Percentiles rank a stretch among this genome's conserved stretches.
Evolutionary conservation across 2,797 vertebrate genomes (phyloP).

Genomic region (Malurus splendens): DNA sequence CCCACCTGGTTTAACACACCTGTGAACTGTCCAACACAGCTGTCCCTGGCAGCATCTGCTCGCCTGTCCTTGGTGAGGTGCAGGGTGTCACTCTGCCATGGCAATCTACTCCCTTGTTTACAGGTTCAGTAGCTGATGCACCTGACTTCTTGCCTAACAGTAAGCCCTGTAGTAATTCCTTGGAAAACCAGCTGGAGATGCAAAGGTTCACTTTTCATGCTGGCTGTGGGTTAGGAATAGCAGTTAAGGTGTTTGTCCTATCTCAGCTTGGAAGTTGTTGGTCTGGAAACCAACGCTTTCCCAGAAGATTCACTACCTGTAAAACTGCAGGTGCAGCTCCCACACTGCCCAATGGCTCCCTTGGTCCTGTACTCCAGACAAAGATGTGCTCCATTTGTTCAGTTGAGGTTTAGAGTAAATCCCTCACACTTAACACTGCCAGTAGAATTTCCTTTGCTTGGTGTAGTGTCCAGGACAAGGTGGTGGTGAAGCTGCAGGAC

Average conservation of each 20-base stretch:
- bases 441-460: background rate
- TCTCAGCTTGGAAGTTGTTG: background rate
- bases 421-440: background rate
- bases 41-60: background rate
- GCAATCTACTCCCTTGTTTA: background rate
- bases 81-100: background rate
- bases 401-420: background rate
- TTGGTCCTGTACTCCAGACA: background rate
- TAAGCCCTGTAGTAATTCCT: background rate
- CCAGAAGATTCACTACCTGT: background rate
- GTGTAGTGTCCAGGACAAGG: background rate
- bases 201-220: background rate
- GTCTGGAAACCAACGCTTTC: background rate
- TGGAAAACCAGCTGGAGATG: background rate
- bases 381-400: background rate
- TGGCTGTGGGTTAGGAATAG: background rate
- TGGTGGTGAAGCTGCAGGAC: background rate
- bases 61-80: fast-evolving
- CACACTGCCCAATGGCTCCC: background rate
- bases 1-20: background rate
- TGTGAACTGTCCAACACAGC: background rate
- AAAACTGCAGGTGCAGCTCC: background rate
- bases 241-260: background rate
- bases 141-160: background rate
- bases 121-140: background rate